These are phyloP conservation scores for Vimba vimba DNA, from an alignment of 2,113 vertebrate genomes.

Conservation along the genomic window DNA sequence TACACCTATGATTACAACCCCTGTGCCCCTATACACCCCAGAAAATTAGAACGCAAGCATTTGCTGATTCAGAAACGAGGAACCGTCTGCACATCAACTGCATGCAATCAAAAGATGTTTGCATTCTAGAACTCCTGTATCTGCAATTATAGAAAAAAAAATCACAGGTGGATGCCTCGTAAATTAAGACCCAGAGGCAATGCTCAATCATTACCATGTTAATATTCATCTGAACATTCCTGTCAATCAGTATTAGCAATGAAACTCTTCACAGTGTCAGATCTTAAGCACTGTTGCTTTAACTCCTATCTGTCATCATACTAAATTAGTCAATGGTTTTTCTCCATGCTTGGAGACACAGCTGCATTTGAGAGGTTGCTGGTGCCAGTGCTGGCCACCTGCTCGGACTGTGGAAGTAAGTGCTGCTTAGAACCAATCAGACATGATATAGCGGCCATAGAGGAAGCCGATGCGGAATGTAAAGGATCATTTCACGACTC, in stretches of 20 bases:
- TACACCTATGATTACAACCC: not conserved
- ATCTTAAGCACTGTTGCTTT: slow-evolving; percentile 7
- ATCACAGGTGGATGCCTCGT: not conserved
- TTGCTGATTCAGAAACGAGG: slow-evolving; percentile 2
- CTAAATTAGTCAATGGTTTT: slow-evolving; percentile 24
- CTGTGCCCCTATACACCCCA: not conserved
- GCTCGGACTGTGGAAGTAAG: slow-evolving; percentile 15
- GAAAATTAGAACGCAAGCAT: not conserved
- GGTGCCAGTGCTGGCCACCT: slow-evolving; percentile 35
- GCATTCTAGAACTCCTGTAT: not conserved
- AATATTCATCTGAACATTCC: not conserved
- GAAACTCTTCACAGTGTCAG: not conserved
- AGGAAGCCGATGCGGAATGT: not conserved
- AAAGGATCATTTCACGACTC: not conserved
- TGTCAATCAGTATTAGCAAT: not conserved
- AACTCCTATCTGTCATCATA: slow-evolving; percentile 23
- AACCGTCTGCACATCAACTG: slow-evolving; percentile 9
- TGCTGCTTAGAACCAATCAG: slow-evolving; percentile 32
- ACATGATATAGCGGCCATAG: slow-evolving; percentile 6
- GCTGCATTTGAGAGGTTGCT: slow-evolving; percentile 39
- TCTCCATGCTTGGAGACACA: slow-evolving; percentile 11
- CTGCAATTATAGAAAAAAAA: slow-evolving; percentile 1
- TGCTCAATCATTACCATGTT: not conserved
- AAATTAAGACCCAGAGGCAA: not conserved
- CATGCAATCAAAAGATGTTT: slow-evolving; percentile 7